Evolutionary conservation across 2,113 vertebrate species (phyloP), one percentile per base, ranked within the genome.

Genomic region (Echinops telfairi): DNA sequence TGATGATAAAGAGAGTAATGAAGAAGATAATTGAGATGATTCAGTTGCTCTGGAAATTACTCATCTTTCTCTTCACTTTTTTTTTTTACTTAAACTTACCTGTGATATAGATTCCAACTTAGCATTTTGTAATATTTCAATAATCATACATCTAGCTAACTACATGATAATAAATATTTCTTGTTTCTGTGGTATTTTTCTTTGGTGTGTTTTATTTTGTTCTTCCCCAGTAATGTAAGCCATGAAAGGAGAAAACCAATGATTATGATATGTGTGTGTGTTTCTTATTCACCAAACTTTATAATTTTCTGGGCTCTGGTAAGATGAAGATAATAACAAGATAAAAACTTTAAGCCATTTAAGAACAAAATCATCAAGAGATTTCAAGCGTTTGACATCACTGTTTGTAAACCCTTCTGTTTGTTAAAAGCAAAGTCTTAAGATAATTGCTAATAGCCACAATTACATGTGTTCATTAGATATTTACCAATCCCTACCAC

Each of bases 391-490:
- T 57, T 84, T 87, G 38, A 97, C 80, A 62, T 95, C 79, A 96
- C 29, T 29, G 62, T 88, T 71, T 76, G 29, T 77, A 94, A 91
- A 96, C 20, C 88, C 29, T 87, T 94, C 88, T 97, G 82, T 90
- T 97, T 95, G 38, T 93, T 77, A 53, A 94, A 94, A 96, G 86
- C 16, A 8, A 82, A 92, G 31, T 25, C 78, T 71, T 62, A 40
- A 77, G 94, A 95, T 87, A 95, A 93, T 79, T 43, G 38, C 78
- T 96, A 97, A 95, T 91, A 88, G 86, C 6, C 57, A 57, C 93
- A 97, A 97, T 97, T 98, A 97, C 94, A 98, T 88, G 93, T 97
- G 96, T 98, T 97, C 94, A 97, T 96, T 97, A 86, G 77, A 70
- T 96, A 87, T 91, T 96, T 97, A 93, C 60, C 78, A 96, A 93